phyloP scores from a whole-genome alignment of 1,140 invertebrate genomes.

The Trachelipus rathkii region DNA sequence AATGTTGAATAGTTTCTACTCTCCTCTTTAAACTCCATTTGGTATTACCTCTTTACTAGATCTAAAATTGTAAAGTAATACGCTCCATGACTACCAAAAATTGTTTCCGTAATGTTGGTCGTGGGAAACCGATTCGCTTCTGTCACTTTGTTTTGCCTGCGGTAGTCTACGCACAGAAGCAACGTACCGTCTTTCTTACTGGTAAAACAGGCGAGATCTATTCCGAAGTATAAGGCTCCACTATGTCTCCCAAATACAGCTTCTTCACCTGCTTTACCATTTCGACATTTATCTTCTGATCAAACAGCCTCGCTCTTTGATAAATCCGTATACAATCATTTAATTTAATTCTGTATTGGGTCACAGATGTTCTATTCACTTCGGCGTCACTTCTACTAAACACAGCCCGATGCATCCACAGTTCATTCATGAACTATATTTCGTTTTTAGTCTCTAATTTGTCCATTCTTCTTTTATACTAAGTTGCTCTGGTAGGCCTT shows the following conservation, averaged over 20 bases:
- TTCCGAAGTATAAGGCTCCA: not conserved
- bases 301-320: no score
- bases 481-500: no score
- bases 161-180: slow-evolving; percentile 1
- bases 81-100: not conserved
- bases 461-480: no score
- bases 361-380: no score
- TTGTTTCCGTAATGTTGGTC: not conserved
- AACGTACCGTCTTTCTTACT: slow-evolving; percentile 13
- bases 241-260: not conserved
- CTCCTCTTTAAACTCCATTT: not conserved
- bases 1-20: not conserved
- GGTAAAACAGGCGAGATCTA: not conserved
- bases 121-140: not conserved
- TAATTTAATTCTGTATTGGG: no score
- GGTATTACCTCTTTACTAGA: not conserved
- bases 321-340: no score
- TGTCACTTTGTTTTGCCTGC: not conserved
- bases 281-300: no score
- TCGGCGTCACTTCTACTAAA: no score
- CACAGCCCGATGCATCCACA: no score
- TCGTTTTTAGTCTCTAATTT: no score
- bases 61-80: slow-evolving; percentile 5
- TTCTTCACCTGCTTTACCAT: no score
- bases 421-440: no score